Percentiles rank a stretch among this genome's conserved stretches.
Evolutionary conservation across 35 echinoderm and acorn worm genomes (phyloP).

Genomic region (Heliocidaris tuberculata): DNA sequence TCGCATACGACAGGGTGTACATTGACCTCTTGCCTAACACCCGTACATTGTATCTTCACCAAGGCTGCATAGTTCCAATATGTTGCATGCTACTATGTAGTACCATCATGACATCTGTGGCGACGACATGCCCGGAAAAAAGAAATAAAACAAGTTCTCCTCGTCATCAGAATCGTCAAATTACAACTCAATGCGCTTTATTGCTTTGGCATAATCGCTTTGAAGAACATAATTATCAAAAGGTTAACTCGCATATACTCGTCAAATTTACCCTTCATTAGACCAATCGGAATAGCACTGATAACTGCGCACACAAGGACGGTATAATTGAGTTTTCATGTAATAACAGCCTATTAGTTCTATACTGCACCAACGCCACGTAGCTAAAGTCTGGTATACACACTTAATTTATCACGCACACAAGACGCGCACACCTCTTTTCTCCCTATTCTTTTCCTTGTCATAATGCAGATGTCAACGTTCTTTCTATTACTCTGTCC

Average conservation of each 20-base stretch:
- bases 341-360: neutral
- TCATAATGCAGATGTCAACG: neutral
- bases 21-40: neutral
- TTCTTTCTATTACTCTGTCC: neutral
- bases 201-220: neutral
- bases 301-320: neutral
- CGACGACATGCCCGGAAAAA: neutral
- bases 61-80: neutral
- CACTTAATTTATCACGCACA: neutral
- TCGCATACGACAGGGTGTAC: neutral
- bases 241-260: constrained; percentile 10
- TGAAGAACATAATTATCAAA: neutral
- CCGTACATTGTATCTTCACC: neutral
- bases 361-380: neutral
- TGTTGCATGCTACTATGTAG: neutral
- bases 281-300: neutral
- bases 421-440: neutral
- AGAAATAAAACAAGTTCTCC: constrained; percentile 4
- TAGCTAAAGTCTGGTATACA: neutral
- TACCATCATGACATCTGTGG: neutral
- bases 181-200: constrained; percentile 1
- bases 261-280: constrained; percentile 18
- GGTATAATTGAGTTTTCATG: neutral
- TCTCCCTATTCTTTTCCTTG: neutral
- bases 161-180: neutral